Percentiles rank a stretch among this genome's conserved stretches.
phyloP scores from a whole-genome alignment of 2,888 invertebrate species.

The Luffia ferchaultella region DNA sequence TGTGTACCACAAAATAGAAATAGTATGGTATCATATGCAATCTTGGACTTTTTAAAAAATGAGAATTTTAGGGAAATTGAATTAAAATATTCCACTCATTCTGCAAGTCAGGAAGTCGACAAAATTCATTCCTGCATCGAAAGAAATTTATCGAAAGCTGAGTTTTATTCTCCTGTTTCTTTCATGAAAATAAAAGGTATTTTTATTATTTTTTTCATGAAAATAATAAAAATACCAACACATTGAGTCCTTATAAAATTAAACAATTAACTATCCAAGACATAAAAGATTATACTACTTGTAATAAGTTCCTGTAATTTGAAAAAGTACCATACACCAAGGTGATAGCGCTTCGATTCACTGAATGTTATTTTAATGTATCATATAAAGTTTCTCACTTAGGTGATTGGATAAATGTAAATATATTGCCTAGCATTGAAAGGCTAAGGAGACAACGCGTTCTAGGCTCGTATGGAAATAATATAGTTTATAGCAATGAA shows the following conservation, averaged over 20 bases:
- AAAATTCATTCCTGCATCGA: conserved; percentile 14
- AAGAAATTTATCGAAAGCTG: conserved; percentile 8
- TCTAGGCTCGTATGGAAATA: too few relatives aligned
- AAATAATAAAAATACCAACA: conserved; percentile 10
- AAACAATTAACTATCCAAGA: conserved; percentile 1
- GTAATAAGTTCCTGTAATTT: conserved; percentile 3
- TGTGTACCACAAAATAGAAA: conserved; percentile 18
- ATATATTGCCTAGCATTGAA: background rate
- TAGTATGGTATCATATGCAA: conserved; percentile 11
- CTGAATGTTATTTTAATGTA: too few relatives aligned
- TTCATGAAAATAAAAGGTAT: conserved; percentile 10
- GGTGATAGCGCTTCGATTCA: conserved; percentile 4
- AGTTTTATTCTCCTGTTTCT: conserved; percentile 12
- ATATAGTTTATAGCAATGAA: too few relatives aligned
- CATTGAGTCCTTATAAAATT: conserved; percentile 4
- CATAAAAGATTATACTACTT: conserved; percentile 1
- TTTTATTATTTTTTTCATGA: too few relatives aligned
- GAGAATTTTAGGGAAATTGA: conserved; percentile 11
- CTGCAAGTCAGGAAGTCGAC: conserved; percentile 17
- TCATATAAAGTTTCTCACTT: too few relatives aligned
- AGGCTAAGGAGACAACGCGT: background rate
- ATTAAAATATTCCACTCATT: conserved; percentile 19
- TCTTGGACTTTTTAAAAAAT: conserved; percentile 10
- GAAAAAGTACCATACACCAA: conserved; percentile 1
- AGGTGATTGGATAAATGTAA: conserved; percentile 3